Evolutionary conservation across 2,888 invertebrate genomes (phyloP).

Genomic region (Choristoneura rosaceana): DNA sequence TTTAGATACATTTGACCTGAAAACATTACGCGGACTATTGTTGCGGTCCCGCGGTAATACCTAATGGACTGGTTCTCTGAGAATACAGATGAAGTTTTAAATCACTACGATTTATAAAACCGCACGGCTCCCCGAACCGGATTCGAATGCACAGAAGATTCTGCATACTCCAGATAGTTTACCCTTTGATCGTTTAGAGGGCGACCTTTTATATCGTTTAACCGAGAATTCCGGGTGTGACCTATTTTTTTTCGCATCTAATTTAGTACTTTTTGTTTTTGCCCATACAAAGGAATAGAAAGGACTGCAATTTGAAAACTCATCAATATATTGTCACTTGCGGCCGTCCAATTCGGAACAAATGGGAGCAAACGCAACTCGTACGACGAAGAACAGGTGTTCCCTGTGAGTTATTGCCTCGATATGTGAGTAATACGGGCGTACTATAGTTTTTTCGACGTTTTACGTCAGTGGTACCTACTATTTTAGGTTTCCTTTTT

Average conservation of each 20-base stretch:
- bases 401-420: conserved; percentile 62
- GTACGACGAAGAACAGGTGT: conserved; percentile 66
- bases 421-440: conserved; percentile 59
- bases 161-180: conserved; percentile 18
- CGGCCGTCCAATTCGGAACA: conserved; percentile 33
- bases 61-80: conserved; percentile 24
- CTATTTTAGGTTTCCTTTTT: neutral
- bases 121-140: neutral
- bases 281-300: conserved; percentile 24
- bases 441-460: conserved; percentile 2
- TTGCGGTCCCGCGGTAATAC: conserved; percentile 23
- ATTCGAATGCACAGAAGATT: neutral
- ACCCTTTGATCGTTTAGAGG: conserved; percentile 13
- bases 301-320: conserved; percentile 38
- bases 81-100: conserved; percentile 33
- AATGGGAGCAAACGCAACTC: conserved; percentile 25
- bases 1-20: conserved; percentile 40
- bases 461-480: neutral
- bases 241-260: conserved; percentile 31
- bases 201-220: conserved; percentile 23
- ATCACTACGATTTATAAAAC: conserved; percentile 23
- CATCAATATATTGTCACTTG: conserved; percentile 43
- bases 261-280: conserved; percentile 25
- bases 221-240: conserved; percentile 6
- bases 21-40: conserved; percentile 34